A percentile compares a stretch with the other conserved stretches of the same genome.
phyloP scores from a whole-genome alignment of 2,113 vertebrate genomes.

The Platycercus adscitus region DNA sequence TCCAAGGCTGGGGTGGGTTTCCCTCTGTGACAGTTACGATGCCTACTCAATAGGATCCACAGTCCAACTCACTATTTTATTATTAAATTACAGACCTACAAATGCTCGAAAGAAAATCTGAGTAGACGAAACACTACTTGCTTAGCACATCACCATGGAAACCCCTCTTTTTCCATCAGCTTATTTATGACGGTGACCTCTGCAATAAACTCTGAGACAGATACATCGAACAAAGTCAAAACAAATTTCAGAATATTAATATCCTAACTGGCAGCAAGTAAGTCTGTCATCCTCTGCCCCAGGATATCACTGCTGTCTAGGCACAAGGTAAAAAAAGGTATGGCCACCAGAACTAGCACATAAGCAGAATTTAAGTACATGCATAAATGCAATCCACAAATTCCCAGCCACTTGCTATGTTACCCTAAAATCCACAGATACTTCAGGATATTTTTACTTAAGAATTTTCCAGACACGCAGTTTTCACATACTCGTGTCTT shows the following conservation, averaged over 20 bases:
- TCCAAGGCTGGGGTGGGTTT: neutral
- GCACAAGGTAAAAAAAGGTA: neutral
- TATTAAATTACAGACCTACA: neutral
- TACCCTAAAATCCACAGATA: neutral
- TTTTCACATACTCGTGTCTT: neutral
- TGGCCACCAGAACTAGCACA: neutral
- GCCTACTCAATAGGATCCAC: neutral
- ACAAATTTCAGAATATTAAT: neutral
- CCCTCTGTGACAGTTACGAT: neutral
- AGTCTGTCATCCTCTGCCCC: neutral
- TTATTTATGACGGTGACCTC: neutral
- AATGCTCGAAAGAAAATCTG: neutral
- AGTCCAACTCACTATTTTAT: neutral
- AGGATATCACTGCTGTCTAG: neutral
- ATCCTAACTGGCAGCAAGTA: neutral
- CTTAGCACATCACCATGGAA: neutral
- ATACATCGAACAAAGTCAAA: neutral
- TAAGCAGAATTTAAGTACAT: neutral
- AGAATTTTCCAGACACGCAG: neutral
- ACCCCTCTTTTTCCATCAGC: neutral
- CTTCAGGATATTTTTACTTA: neutral
- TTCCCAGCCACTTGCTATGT: neutral
- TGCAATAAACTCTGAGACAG: neutral
- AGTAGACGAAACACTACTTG: conserved; percentile 8
- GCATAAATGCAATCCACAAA: neutral